Evolutionary conservation across 1,140 invertebrate genomes (phyloP), one percentile per base, ranked within the genome.

Genomic region (Drosophila ironensis): DNA sequence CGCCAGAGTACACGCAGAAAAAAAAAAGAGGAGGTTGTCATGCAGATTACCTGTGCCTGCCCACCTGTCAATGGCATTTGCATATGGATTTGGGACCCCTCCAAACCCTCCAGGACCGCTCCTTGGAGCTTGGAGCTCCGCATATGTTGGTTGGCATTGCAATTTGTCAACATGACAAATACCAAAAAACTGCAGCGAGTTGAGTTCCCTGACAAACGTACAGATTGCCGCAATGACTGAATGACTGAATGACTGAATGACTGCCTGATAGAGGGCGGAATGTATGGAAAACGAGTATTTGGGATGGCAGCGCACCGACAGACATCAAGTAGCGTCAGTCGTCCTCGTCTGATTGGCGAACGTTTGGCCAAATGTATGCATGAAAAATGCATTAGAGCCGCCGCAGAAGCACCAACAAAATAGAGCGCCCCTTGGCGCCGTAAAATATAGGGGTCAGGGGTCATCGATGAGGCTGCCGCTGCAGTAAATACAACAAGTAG

Each of bases 381-480:
- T 80, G 75, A 81, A 80, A 80, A 80, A 80, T 81, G 75, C 75
- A 80, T 80, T 80, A 81, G 66, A 80, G 64, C 52, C 52, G 57
- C 40, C 24, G 25, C 57, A 50, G 50, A 75, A 46, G 42, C 57
- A 69, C 47, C 41, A 54, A 30, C 46, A 54, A 51, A 22, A 28
- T 33, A 40, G 40, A 28, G 11, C 25, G 8, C 8, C 19, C 14
- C 12, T 3, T n/a, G n/a, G n/a, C n/a, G n/a, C n/a, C n/a, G n/a
- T n/a, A n/a, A n/a, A n/a, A n/a, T n/a, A n/a, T n/a, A n/a, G n/a
- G n/a, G n/a, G n/a, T 11, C n/a, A 8, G n/a, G n/a, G 28, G 28
- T 11, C 2, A 2, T 11, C n/a, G 25, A 2, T 3, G 8, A 27
- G n/a, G 25, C 30, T 1, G n/a, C 30, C 30, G 4, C 12, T 14